Conservation (phyloP, 92 coral and sea anemone genomes). For the Epizoanthus rinbou region DNA sequence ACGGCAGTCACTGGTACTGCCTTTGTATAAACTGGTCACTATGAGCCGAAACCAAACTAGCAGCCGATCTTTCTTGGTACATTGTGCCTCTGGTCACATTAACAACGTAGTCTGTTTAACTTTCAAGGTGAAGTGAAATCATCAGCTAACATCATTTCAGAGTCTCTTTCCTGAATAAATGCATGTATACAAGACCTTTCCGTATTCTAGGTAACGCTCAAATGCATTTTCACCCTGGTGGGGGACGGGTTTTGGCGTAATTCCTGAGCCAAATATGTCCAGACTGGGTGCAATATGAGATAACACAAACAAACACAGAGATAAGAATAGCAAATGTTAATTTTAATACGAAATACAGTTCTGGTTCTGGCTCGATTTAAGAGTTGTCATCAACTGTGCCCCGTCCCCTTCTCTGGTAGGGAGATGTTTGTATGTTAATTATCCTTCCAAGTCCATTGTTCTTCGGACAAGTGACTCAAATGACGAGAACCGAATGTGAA, state of each 20-base stretch:
- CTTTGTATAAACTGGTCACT: background rate
- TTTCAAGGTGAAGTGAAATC: conserved; percentile 30
- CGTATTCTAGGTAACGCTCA: conserved; percentile 84
- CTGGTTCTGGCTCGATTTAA: background rate
- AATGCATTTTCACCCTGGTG: conserved; percentile 52
- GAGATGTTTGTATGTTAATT: conserved; percentile 24
- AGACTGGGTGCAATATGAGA: conserved; percentile 7
- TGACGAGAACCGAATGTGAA: conserved; percentile 35
- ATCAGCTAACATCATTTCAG: conserved; percentile 39
- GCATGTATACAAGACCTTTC: conserved; percentile 72
- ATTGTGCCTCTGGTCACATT: background rate
- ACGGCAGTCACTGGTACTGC: background rate
- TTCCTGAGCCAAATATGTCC: conserved; percentile 30
- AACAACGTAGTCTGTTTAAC: conserved; percentile 38
- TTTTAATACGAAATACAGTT: background rate
- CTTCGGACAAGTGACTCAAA: conserved; percentile 22
- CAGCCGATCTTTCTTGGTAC: background rate
- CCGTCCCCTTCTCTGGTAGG: conserved; percentile 16
- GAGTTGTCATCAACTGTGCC: background rate
- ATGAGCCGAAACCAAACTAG: background rate
- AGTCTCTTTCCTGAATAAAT: conserved; percentile 52
- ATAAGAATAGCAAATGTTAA: background rate
- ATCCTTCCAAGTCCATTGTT: conserved; percentile 24
- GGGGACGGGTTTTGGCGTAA: conserved; percentile 20
- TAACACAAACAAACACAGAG: conserved; percentile 19